Conservation (phyloP, 2,888 invertebrate genomes). For the Oxyscelio sp. region DNA sequence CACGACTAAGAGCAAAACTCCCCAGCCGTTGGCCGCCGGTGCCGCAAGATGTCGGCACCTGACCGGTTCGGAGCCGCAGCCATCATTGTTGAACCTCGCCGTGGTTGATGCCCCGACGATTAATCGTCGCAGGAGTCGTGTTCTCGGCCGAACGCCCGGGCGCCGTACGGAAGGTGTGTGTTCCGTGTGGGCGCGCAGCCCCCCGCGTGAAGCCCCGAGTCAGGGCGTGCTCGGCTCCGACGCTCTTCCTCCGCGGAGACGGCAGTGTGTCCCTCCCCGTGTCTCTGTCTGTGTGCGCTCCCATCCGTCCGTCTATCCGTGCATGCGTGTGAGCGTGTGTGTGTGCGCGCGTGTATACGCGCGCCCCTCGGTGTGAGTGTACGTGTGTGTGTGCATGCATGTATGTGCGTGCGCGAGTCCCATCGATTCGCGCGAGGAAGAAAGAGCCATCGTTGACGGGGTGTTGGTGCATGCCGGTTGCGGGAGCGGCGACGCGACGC, state of each 20-base stretch:
- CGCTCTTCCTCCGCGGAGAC: too few relatives aligned
- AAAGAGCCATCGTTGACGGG: conserved; percentile 79
- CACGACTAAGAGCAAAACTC: too few relatives aligned
- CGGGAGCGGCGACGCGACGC: conserved; percentile 26
- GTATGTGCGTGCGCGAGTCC: conserved; percentile 62
- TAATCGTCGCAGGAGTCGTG: too few relatives aligned
- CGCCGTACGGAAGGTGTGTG: too few relatives aligned
- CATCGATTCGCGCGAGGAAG: conserved; percentile 82
- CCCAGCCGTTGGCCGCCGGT: conserved; percentile 77
- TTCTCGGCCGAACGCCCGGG: too few relatives aligned
- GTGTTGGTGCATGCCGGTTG: conserved; percentile 80
- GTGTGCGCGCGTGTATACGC: conserved; percentile 66
- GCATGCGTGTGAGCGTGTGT: conserved; percentile 50
- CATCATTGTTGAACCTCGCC: too few relatives aligned
- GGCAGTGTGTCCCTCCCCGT: too few relatives aligned
- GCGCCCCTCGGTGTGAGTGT: too few relatives aligned
- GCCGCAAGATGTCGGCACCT: conserved; percentile 85
- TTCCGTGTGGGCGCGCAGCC: too few relatives aligned
- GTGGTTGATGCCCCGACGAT: too few relatives aligned
- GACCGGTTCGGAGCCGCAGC: conserved; percentile 77
- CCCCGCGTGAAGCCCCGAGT: too few relatives aligned
- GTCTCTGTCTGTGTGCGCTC: conserved; percentile 3
- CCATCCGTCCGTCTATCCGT: conserved; percentile 13
- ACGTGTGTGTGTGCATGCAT: not conserved
- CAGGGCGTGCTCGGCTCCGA: too few relatives aligned